Conservation (phyloP, 2,797 vertebrate species). For the Coregonus suidteri region DNA sequence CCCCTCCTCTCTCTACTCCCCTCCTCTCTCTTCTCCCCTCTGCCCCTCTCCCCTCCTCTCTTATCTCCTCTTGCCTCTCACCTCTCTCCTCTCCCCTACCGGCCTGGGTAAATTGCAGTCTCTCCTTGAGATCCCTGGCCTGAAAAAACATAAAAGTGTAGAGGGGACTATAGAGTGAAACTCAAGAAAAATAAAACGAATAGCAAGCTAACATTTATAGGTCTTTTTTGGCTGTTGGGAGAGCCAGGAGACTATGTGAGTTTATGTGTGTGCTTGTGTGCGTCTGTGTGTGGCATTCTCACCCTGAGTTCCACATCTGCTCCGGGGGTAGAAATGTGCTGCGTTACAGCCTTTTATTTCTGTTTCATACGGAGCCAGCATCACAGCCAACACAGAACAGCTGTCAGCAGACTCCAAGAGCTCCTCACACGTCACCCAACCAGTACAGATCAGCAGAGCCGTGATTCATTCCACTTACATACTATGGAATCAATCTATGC, state of each 20-base stretch:
- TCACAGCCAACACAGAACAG: conserved; percentile 52
- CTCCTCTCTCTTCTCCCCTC: background rate
- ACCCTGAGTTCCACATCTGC: conserved; percentile 52
- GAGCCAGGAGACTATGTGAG: background rate
- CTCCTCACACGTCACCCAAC: background rate
- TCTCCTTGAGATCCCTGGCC: conserved; percentile 6
- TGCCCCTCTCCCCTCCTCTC: conserved; percentile 23
- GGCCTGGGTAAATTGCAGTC: conserved; percentile 5
- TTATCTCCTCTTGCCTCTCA: background rate
- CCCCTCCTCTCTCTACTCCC: background rate
- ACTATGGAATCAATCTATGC: background rate
- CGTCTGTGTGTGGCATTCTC: conserved; percentile 46
- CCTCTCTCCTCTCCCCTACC: background rate
- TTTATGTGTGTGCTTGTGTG: background rate
- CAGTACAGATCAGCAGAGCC: background rate
- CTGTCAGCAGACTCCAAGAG: conserved; percentile 71
- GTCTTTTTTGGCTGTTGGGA: background rate
- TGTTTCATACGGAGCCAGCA: conserved; percentile 53
- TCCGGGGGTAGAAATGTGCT: conserved; percentile 53
- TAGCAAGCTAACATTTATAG: background rate
- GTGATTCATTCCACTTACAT: background rate
- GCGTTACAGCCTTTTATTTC: conserved; percentile 44
- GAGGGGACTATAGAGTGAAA: conserved; percentile 23
- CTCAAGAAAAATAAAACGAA: background rate
- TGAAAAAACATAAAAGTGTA: conserved; percentile 21